Base-by-base conservation (phyloP, 2,888 invertebrate species). In the Aporophyla lueneburgensis region DNA sequence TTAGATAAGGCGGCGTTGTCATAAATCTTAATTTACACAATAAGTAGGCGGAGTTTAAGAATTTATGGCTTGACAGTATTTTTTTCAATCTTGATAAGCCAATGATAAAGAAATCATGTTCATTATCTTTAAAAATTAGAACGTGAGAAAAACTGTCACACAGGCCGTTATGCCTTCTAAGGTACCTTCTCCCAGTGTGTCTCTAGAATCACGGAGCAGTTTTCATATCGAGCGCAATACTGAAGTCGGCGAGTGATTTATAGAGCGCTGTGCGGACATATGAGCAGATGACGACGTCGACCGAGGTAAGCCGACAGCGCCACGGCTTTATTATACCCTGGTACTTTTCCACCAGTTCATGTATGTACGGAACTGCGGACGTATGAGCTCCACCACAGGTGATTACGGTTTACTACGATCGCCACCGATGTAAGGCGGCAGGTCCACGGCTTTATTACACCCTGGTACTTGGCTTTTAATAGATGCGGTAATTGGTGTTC, bases 141-240 rank as follows among this genome's bases (percentile, higher is more conserved):
- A n/a, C n/a, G n/a, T n/a, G n/a, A n/a, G n/a, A n/a, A n/a, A n/a
- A 33, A 33, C 33, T 33, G 33, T 33, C 33, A 33, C 33, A 33
- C 3, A 33, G 33, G 9, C 16, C 21, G 5, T 33, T 21, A 3
- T 54, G 33, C 10, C 6, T 54, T 54, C 10, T n/a, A n/a, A 78
- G 70, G 65, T 76, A 69, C 75, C 53, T 19, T 33, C 70, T 68
- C 90, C 71, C 80, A 76, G 80, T 94, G 90, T 89, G 79, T 40
- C 89, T 27, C 86, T 19, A 5, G 33, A 71, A 83, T 83, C 87
- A 88, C 87, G 85, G 89, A 92, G 92, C 92, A 93, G 93, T 92
- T 94, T 92, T 94, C 94, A 94, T 94, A 94, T 94, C 89, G 89
- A 86, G 83, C 81, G 88, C 90, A 89, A 88, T 87, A 85, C 85